Evolutionary conservation across 1,140 invertebrate species (phyloP), one percentile per base, ranked within the genome.

Genomic region (Drosophila tani): DNA sequence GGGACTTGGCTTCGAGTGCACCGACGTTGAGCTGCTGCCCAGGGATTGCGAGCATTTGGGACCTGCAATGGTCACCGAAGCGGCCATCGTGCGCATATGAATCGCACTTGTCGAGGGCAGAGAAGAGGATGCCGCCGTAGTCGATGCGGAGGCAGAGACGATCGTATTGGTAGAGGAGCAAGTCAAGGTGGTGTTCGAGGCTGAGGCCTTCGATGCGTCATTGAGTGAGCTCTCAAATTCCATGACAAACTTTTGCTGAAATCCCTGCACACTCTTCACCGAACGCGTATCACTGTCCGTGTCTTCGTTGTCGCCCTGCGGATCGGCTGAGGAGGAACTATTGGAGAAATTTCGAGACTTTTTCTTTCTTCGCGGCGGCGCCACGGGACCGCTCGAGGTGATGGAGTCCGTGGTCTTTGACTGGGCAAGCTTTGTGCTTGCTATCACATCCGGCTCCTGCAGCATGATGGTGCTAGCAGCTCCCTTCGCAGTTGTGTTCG

Each of bases 361-460:
- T 95, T 97, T 97, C 93, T 97, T 97, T 74, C 95, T 95, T 82
- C 97, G 93, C 7, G 97, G 97, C 53, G 97, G 97, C 41, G 97
- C 97, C 45, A 97, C 94, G 5, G 97, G 96, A 9, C 92, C 91
- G 47, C 90, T 82, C 12, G 82, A 86, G 17, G 92, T 93, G 15
- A 93, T 91, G 11, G 91, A 93, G 67, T 93, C 92, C 6, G 92
- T 93, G 15, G 82, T 92, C 84, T 94, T 93, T 7, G 86, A 93
- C 64, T 94, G 93, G 70, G 94, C 94, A 76, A 94, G 82, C 94
- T 98, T 98, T 62, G 98, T 98, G 93, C 98, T 98, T 53, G 97
- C 97, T 68, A 99, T 97, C 78, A 99, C 96, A 94, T 99, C 98
- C 27, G 98, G 98, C 93, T 98, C 97, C 93, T 96, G 96, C 85